These are phyloP conservation scores for Apaloderma vittatum DNA, from an alignment of 2,113 vertebrate species.

Conservation along the genomic window DNA sequence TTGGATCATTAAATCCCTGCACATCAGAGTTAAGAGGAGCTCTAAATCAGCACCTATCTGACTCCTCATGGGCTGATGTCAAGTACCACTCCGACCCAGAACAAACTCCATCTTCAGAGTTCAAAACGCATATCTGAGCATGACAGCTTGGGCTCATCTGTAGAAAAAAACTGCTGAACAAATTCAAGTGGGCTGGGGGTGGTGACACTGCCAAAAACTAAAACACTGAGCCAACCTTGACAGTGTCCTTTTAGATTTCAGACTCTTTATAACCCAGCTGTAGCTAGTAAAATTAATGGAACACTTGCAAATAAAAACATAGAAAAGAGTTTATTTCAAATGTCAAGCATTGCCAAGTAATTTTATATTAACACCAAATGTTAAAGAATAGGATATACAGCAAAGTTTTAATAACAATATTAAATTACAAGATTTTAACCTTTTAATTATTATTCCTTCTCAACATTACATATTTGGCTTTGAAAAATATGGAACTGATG, in stretches of 20 bases:
- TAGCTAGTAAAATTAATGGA: conserved; percentile 83
- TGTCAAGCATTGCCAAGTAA: conserved; percentile 93
- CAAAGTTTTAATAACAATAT: conserved; percentile 93
- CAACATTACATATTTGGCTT: conserved; percentile 94
- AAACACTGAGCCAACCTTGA: conserved; percentile 65
- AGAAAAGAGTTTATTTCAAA: conserved; percentile 93
- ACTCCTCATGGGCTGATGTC: conserved; percentile 24
- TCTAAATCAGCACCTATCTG: conserved; percentile 42
- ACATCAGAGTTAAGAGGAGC: conserved; percentile 12
- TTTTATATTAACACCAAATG: conserved; percentile 96
- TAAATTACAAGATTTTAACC: conserved; percentile 94
- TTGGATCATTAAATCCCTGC: conserved; percentile 37
- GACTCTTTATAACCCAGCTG: conserved; percentile 70
- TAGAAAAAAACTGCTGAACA: neutral
- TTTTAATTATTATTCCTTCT: conserved; percentile 81
- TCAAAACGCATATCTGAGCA: neutral
- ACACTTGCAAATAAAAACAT: conserved; percentile 89
- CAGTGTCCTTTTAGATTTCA: conserved; percentile 73
- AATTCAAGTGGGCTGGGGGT: neutral
- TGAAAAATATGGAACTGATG: conserved; percentile 91
- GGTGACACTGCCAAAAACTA: conserved; percentile 23
- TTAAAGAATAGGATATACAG: conserved; percentile 97
- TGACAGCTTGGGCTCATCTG: neutral
- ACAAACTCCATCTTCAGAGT: conserved; percentile 29
- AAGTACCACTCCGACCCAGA: conserved; percentile 24